phyloP scores from a whole-genome alignment of 2,113 vertebrate species.

The Nothoprocta perdicaria region DNA sequence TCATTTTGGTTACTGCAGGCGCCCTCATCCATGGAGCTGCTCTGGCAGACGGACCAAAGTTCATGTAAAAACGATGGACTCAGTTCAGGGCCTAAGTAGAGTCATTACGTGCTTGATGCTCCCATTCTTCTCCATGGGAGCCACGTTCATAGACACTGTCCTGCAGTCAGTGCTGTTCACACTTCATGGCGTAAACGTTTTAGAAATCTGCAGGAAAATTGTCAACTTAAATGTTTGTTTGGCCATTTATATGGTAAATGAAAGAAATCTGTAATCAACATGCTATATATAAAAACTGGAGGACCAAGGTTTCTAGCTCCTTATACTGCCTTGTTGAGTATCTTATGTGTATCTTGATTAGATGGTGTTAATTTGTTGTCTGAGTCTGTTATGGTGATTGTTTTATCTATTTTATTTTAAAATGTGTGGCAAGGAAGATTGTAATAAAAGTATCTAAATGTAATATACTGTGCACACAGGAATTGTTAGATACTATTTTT shows the following conservation, averaged over 20 bases:
- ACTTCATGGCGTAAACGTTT: background rate
- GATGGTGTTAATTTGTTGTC: conserved; percentile 62
- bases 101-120: background rate
- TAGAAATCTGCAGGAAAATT: conserved; percentile 13
- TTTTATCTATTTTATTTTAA: conserved; percentile 60
- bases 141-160: background rate
- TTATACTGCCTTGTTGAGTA: conserved; percentile 68
- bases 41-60: conserved; percentile 15
- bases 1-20: conserved; percentile 26
- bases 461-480: conserved; percentile 40
- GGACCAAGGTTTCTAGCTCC: conserved; percentile 68
- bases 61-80: background rate
- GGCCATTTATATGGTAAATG: conserved; percentile 18
- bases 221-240: conserved; percentile 35
- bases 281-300: background rate
- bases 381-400: conserved; percentile 57
- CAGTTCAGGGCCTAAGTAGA: background rate
- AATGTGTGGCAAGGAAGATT: conserved; percentile 70
- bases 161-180: conserved; percentile 1
- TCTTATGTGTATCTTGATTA: conserved; percentile 57
- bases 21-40: background rate
- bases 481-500: conserved; percentile 66
- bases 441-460: conserved; percentile 69
- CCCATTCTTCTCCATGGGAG: background rate
- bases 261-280: conserved; percentile 20